These are phyloP conservation scores for Sclerurus mexicanus DNA, from an alignment of 2,113 vertebrate genomes.

Conservation along the genomic window DNA sequence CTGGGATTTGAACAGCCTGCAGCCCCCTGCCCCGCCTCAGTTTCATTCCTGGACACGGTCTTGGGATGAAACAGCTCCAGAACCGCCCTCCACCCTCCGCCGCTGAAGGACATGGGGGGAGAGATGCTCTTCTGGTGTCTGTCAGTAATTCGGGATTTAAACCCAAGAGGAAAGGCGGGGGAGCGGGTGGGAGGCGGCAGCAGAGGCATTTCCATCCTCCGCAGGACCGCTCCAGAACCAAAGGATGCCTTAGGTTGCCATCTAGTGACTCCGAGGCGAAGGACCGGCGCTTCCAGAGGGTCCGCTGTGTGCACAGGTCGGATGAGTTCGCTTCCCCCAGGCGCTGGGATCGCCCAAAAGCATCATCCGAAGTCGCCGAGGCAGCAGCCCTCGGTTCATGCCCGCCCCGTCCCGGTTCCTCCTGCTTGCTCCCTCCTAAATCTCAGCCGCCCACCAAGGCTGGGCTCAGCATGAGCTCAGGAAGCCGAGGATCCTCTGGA, in stretches of 20 bases:
- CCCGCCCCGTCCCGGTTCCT: not conserved
- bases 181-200: not conserved
- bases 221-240: not conserved
- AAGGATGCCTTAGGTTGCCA: conserved; percentile 41
- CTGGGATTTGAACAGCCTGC: not conserved
- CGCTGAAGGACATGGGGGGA: not conserved
- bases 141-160: not conserved
- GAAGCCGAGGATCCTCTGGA: not conserved
- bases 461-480: accelerated
- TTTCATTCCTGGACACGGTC: accelerated
- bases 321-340: not conserved
- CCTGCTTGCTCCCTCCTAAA: not conserved
- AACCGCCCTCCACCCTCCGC: accelerated
- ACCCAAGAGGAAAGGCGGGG: not conserved
- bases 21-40: not conserved
- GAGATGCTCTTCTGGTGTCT: not conserved
- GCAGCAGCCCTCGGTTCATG: accelerated
- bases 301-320: accelerated
- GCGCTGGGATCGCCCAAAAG: accelerated
- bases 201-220: not conserved
- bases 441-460: not conserved
- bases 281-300: not conserved
- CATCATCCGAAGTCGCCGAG: not conserved
- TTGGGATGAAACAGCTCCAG: not conserved
- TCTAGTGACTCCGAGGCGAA: conserved; percentile 6